phyloP scores from a whole-genome alignment of 2,888 invertebrate species.

The Endomychus coccineus region DNA sequence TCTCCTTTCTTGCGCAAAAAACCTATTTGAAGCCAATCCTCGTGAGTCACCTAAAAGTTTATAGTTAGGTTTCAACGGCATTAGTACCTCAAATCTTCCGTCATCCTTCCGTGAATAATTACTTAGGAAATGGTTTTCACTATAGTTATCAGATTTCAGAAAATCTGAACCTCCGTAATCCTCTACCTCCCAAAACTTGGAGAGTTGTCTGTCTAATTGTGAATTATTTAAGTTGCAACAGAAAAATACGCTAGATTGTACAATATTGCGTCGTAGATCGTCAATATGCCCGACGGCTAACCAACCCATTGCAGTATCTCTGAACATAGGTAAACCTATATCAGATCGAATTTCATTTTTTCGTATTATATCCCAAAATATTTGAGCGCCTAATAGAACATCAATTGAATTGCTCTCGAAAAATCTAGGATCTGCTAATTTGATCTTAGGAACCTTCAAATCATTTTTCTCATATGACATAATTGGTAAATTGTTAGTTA shows the following conservation, averaged over 20 bases:
- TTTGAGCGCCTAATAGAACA: too few species aligned
- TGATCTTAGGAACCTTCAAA: too few species aligned
- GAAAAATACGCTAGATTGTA: background rate
- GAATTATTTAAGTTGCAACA: background rate
- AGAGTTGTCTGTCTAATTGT: conserved; percentile 1
- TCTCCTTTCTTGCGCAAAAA: background rate
- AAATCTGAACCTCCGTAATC: background rate
- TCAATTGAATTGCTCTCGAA: too few species aligned
- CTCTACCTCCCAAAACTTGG: background rate
- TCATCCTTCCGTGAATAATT: background rate
- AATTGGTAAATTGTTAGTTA: too few species aligned
- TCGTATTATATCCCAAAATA: too few species aligned
- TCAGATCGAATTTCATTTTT: too few species aligned
- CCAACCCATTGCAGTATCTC: too few species aligned
- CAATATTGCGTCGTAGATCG: background rate
- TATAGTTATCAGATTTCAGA: background rate
- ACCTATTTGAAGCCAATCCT: background rate
- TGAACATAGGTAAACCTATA: too few species aligned
- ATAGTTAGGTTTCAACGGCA: conserved; percentile 1
- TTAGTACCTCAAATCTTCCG: background rate
- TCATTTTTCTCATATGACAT: too few species aligned
- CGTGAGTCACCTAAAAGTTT: background rate
- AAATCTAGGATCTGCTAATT: too few species aligned
- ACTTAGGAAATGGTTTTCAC: background rate
- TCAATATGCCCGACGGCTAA: too few species aligned